Evolutionary conservation across 2,113 vertebrate genomes (phyloP), one percentile per base, ranked within the genome.

Genomic region (Anhinga rufa): DNA sequence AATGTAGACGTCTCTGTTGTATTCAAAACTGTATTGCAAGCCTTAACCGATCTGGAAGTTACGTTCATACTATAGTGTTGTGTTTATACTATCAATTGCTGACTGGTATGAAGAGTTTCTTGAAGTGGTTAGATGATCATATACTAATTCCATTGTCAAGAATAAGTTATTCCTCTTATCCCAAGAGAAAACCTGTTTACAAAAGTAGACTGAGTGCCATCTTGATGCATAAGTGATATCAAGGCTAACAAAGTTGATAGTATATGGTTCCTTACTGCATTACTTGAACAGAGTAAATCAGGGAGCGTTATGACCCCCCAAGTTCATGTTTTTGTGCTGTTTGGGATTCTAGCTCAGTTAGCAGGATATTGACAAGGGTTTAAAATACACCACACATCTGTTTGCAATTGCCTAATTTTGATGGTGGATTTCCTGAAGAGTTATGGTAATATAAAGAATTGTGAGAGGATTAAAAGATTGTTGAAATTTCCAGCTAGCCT

Each of bases 401-500:
- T 94, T 94, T 16, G 10, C 90, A 88, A 76, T 97, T 93, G 86
- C 71, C 74, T 93, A 60, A 89, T 96, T 97, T 94, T 89, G 93
- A 82, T 77, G 69, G 62, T 95, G 65, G 85, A 71, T 94, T 96
- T 95, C 97, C 95, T 88, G 75, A 90, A 90, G 88, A 93, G 90
- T 96, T 93, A 89, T 77, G 49, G 78, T 88, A 94, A 92, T 85
- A 92, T 52, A n/a, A 90, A 83, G 91, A 94, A 93, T 71, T 69
- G 88, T 82, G 90, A 72, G 70, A 92, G 65, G 49, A 79, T 97
- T 85, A 92, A 77, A 96, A 96, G 80, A 32, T 51, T 52, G 42
- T 91, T 95, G 80, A 95, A 91, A 94, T 95, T 96, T 95, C 92
- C 83, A 96, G 52, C 85, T 88, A 85, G 64, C 76, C 64, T 94